Conservation (phyloP, 2,113 vertebrate genomes). For the Loxodonta africana region DNA sequence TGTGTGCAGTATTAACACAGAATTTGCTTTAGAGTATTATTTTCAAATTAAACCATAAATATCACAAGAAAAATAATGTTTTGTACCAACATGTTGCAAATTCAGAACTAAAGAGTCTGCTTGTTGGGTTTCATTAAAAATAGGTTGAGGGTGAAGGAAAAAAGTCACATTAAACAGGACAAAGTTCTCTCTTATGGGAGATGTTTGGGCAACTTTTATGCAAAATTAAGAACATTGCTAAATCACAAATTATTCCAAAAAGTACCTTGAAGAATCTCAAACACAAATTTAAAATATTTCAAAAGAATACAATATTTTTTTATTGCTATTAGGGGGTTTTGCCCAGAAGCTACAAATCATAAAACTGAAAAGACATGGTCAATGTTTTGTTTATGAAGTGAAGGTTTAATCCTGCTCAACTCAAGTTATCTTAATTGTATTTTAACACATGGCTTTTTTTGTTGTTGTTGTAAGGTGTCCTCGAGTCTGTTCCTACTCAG, state of each 20-base stretch:
- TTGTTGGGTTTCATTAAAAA: background rate
- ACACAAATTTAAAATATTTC: conserved; percentile 16
- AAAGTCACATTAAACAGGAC: background rate
- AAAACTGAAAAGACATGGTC: conserved; percentile 20
- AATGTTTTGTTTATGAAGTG: conserved; percentile 33
- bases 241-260: background rate
- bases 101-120: conserved; percentile 18
- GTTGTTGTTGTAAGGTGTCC: too few relatives aligned
- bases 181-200: background rate
- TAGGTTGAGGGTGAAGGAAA: conserved; percentile 25
- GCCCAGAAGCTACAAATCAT: background rate
- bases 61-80: conserved; percentile 39
- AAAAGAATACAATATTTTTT: background rate
- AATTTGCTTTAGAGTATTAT: conserved; percentile 23
- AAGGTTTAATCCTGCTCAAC: conserved; percentile 21
- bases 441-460: conserved; percentile 37
- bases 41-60: conserved; percentile 60
- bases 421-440: conserved; percentile 61
- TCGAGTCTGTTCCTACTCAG: too few relatives aligned
- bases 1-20: background rate
- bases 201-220: background rate
- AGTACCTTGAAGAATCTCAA: background rate
- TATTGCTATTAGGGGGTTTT: conserved; percentile 31
- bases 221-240: background rate
- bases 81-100: conserved; percentile 48